These are phyloP conservation scores for Leptopterna dolabrata DNA, from an alignment of 2,888 invertebrate genomes.

Conservation along the genomic window DNA sequence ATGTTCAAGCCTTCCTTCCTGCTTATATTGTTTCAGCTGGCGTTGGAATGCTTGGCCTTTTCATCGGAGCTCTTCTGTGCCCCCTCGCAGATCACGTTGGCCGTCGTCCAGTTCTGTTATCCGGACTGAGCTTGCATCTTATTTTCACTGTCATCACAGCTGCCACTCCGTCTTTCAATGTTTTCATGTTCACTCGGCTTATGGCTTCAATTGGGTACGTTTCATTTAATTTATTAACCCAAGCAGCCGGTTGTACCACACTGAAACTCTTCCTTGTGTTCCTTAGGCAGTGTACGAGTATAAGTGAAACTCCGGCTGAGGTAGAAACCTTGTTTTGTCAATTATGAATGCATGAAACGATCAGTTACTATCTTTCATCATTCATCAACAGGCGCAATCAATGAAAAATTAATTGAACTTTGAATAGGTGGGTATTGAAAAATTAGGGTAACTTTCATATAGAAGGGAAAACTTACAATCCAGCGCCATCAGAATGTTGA, in stretches of 20 bases:
- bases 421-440: no score
- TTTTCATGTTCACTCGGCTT: conserved; percentile 45
- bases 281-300: neutral
- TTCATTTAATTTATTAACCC: neutral
- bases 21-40: conserved; percentile 9
- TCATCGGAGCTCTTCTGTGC: conserved; percentile 48
- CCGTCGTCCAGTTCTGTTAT: conserved; percentile 50
- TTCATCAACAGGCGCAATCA: no score
- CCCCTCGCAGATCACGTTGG: conserved; percentile 58
- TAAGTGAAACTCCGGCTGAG: neutral
- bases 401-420: no score
- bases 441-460: no score
- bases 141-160: conserved; percentile 49
- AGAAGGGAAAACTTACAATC: no score
- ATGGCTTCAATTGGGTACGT: conserved; percentile 51
- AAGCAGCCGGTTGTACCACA: neutral
- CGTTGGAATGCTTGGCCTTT: conserved; percentile 52
- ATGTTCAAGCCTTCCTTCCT: no score
- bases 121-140: conserved; percentile 43
- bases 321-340: no score
- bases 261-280: neutral
- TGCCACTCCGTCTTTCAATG: conserved; percentile 46
- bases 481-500: no score
- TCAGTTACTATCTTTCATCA: no score
- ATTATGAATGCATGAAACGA: no score